Conservation (phyloP, 2,113 vertebrate species). For the Kryptolebias marmoratus region DNA sequence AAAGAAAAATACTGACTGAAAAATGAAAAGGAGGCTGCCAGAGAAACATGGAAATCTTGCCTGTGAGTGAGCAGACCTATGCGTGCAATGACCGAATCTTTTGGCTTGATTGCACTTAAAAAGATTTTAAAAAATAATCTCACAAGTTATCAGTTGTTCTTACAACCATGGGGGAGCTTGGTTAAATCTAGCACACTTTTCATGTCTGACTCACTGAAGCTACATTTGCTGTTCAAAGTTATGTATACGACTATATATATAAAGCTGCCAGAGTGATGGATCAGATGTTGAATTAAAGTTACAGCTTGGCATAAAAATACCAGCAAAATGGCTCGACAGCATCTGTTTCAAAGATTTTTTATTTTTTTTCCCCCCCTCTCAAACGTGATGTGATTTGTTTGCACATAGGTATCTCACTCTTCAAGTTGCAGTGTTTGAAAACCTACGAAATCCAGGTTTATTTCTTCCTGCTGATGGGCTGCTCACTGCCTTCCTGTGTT, state of each 20-base stretch:
- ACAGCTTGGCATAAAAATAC: slow-evolving; percentile 36
- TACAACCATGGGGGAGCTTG: slow-evolving; percentile 18
- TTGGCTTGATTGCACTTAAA: neutral
- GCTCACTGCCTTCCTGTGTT: slow-evolving; percentile 19
- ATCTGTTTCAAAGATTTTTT: slow-evolving; percentile 32
- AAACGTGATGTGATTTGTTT: slow-evolving; percentile 24
- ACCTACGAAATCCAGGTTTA: slow-evolving; percentile 18
- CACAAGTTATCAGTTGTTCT: slow-evolving; percentile 26
- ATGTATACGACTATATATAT: slow-evolving; percentile 62
- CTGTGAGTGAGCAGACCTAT: slow-evolving; percentile 6
- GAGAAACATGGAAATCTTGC: neutral
- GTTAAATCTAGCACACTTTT: slow-evolving; percentile 55
- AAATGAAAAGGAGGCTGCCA: slow-evolving; percentile 7
- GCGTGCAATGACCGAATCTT: slow-evolving; percentile 1
- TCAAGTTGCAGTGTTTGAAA: slow-evolving; percentile 10
- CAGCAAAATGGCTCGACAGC: slow-evolving; percentile 28
- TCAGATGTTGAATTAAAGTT: slow-evolving; percentile 61
- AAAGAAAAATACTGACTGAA: neutral
- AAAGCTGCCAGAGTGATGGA: slow-evolving; percentile 63
- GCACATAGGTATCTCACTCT: slow-evolving; percentile 9
- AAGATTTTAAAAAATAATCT: slow-evolving; percentile 15
- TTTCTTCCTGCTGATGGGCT: slow-evolving; percentile 30
- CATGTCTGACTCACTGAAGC: slow-evolving; percentile 45
- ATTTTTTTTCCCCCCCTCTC: neutral
- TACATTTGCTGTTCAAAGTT: slow-evolving; percentile 41